Evolutionary conservation across 92 coral and sea anemone species (phyloP).

Genomic region (Porites divaricata): DNA sequence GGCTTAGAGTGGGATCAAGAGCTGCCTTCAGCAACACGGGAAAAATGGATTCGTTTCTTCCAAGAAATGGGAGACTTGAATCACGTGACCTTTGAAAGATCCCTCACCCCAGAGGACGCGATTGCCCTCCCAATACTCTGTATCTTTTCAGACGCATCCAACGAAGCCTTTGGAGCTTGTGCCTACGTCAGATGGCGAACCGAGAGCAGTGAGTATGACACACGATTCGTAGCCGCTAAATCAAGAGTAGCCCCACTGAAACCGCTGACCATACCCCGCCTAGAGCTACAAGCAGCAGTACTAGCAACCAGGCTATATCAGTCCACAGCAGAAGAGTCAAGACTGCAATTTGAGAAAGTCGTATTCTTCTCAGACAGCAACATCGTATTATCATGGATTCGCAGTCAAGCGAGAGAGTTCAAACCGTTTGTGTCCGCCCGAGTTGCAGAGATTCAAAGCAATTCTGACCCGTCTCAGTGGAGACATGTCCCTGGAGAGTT

Average conservation of each 20-base stretch:
- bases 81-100: conserved; percentile 54
- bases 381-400: conserved; percentile 55
- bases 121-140: conserved; percentile 49
- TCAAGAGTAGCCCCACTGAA: conserved; percentile 56
- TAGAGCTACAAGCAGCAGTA: conserved; percentile 51
- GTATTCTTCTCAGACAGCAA: conserved; percentile 57
- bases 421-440: conserved; percentile 58
- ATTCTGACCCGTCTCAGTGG: conserved; percentile 55
- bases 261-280: conserved; percentile 34
- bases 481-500: conserved; percentile 55
- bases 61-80: conserved; percentile 67
- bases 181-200: conserved; percentile 47
- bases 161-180: conserved; percentile 59
- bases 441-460: conserved; percentile 46
- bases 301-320: conserved; percentile 37
- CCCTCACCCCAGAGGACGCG: conserved; percentile 27
- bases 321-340: conserved; percentile 53
- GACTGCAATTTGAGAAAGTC: conserved; percentile 51
- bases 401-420: conserved; percentile 53
- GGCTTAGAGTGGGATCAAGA: conserved; percentile 73
- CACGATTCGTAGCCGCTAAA: conserved; percentile 43
- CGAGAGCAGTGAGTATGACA: neutral
- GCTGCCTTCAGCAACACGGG: conserved; percentile 40
- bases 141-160: conserved; percentile 67
- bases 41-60: conserved; percentile 57